Conservation (phyloP, 2,113 vertebrate genomes). For the Hystrix cristata region DNA sequence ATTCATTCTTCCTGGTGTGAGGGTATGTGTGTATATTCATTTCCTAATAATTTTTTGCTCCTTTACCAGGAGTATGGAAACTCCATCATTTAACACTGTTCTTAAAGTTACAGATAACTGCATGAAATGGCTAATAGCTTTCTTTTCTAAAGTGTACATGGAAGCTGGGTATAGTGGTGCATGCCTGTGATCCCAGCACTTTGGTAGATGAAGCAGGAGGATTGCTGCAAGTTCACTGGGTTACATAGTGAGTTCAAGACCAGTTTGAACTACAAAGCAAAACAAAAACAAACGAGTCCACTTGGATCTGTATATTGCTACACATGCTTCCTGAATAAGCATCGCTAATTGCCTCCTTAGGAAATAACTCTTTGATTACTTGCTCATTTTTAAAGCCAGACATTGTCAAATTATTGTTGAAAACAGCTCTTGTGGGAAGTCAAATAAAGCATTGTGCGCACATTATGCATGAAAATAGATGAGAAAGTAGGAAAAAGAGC, state of each 20-base stretch:
- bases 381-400: conserved; percentile 18
- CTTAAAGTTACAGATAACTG: background rate
- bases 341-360: conserved; percentile 1
- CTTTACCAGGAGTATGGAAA: background rate
- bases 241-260: background rate
- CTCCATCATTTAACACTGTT: background rate
- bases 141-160: background rate
- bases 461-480: background rate
- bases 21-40: background rate
- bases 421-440: conserved; percentile 43
- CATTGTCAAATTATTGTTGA: conserved; percentile 42
- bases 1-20: background rate
- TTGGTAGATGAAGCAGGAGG: background rate
- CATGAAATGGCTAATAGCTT: background rate
- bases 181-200: background rate
- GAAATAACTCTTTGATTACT: background rate
- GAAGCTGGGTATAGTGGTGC: background rate
- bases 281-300: background rate
- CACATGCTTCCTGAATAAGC: background rate
- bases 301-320: background rate
- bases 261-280: background rate
- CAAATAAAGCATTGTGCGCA: background rate
- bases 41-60: background rate
- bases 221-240: background rate
- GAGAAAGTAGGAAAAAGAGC: background rate